Evolutionary conservation across 2,113 vertebrate genomes (phyloP).

Genomic region (Barnardius zonarius): DNA sequence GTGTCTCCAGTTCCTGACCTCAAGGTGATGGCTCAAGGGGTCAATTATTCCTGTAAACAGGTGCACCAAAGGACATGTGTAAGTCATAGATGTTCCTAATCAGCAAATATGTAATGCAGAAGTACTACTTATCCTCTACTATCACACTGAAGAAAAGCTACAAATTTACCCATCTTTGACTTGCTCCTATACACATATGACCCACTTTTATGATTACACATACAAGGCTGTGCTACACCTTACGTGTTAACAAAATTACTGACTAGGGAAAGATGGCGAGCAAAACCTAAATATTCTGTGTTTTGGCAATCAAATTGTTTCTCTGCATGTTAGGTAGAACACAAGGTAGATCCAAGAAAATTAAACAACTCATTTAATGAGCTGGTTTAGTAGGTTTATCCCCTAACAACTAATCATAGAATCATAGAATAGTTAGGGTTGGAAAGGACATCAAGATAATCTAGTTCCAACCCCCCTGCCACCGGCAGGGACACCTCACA

Average conservation of each 20-base stretch:
- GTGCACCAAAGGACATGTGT: fast-evolving
- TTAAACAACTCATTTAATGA: background rate
- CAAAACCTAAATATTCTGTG: background rate
- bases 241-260: background rate
- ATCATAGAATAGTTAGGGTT: no score
- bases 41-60: background rate
- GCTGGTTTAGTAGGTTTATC: background rate
- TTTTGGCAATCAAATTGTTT: background rate
- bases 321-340: background rate
- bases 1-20: background rate
- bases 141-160: background rate
- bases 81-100: background rate
- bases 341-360: background rate
- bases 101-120: background rate
- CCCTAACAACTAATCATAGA: background rate
- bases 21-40: background rate
- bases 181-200: background rate
- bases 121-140: background rate
- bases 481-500: no score
- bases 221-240: background rate
- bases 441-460: no score
- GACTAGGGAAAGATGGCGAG: background rate
- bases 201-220: background rate
- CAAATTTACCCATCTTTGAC: background rate
- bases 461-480: no score